Evolutionary conservation across 2,888 invertebrate genomes (phyloP).

Genomic region (Lacanobia wlatinum): DNA sequence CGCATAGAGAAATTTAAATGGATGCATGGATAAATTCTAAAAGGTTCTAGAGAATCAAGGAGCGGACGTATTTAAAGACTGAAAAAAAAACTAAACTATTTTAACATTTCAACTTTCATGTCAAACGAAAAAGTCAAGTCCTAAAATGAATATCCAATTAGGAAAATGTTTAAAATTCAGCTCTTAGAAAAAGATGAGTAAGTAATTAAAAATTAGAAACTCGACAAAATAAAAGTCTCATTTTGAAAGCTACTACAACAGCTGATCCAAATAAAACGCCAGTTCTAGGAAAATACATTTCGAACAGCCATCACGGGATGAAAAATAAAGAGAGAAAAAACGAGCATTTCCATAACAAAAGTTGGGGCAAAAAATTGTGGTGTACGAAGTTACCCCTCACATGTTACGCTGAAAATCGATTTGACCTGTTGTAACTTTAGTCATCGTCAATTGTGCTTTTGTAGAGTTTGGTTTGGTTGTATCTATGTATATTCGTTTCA

Average conservation of each 20-base stretch:
- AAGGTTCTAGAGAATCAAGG: not conserved
- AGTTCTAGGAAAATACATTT: not conserved
- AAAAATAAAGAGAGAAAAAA: not conserved
- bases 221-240: not conserved
- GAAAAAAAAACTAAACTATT: not conserved
- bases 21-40: no score
- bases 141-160: not conserved
- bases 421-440: not conserved
- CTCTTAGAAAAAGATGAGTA: not conserved
- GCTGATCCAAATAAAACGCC: conserved; percentile 7
- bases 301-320: not conserved
- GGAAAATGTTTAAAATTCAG: not conserved
- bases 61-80: not conserved
- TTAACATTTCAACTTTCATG: not conserved
- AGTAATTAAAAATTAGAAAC: conserved; percentile 8
- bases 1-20: not conserved
- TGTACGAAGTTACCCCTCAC: not conserved
- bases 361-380: not conserved
- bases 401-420: not conserved
- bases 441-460: not conserved
- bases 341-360: not conserved
- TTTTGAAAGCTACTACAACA: not conserved
- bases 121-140: not conserved
- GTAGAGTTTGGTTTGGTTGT: not conserved
- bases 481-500: no score